A percentile compares a stretch with the other conserved stretches of the same genome.
Evolutionary conservation across 2,888 invertebrate species (phyloP).

Genomic region (Clitarchus hookeri): DNA sequence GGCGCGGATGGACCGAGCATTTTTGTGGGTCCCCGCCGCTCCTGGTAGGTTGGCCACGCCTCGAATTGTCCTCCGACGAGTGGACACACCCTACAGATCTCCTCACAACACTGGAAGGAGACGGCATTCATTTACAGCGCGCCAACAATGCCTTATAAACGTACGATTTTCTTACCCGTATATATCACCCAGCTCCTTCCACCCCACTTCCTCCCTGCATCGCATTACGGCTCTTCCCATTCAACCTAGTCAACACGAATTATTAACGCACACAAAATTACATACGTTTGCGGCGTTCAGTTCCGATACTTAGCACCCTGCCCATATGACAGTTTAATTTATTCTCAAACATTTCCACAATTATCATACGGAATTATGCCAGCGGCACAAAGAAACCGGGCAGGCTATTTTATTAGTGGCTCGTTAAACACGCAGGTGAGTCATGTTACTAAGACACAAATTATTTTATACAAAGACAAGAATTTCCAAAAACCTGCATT

Average conservation of each 20-base stretch:
- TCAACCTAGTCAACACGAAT: neutral
- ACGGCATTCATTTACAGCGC: neutral
- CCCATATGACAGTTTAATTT: neutral
- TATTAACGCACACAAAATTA: neutral
- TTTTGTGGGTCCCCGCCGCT: neutral
- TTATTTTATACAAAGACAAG: too few relatives aligned
- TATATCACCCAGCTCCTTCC: neutral
- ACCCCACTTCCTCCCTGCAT: neutral
- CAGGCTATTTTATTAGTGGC: too few relatives aligned
- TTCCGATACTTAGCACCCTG: neutral
- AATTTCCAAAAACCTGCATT: too few relatives aligned
- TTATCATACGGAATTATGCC: neutral
- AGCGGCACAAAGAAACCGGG: too few relatives aligned
- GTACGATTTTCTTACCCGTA: slow-evolving; percentile 14
- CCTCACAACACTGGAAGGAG: slow-evolving; percentile 7
- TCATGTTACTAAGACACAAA: too few relatives aligned
- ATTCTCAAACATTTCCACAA: neutral
- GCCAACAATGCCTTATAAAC: slow-evolving; percentile 3
- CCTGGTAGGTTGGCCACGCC: neutral
- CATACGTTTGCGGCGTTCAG: neutral
- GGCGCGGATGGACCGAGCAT: neutral
- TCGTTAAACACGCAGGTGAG: too few relatives aligned
- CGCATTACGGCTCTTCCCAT: neutral
- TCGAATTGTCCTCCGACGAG: neutral
- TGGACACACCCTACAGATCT: neutral